Evolutionary conservation across 23 tunicate species (phyloP), one percentile per base, ranked within the genome.

Genomic region (Halocynthia aurantium): DNA sequence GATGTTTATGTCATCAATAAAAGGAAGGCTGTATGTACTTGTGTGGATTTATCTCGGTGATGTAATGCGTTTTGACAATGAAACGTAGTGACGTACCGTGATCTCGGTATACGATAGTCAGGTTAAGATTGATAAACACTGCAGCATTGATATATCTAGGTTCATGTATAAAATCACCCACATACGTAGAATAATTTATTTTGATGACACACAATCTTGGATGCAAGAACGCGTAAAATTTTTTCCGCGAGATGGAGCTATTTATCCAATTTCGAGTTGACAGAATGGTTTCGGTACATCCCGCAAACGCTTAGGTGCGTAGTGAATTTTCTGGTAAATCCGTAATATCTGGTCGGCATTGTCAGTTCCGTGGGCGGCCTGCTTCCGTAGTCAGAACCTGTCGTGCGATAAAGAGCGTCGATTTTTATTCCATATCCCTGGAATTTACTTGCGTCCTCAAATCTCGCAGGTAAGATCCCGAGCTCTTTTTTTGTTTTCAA

Each of bases 281-380:
- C 83, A 7, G 83, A 80, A 68, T 80, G 83, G 44, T 80, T 69
- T 55, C 83, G 53, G 76, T 80, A 80, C 83, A 80, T 80, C 53
- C 83, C 83, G 50, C 83, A 80, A 70, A 50, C 74, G 19, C 76
- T 70, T 60, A 80, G 64, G 10, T 80, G 76, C 20, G 74, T 80
- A 0, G 83, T 80, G 51, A 80, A 80, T 80, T 80, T 80, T 69
- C 75, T 51, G 54, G 76, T 80, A 52, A 80, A 69, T 7, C 83
- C 83, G 51, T 50, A 69, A 51, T 68, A 80, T 69, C 54, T 70
- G n/a, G 22, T 68, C 6, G 83, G 83, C 52, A 70, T 50, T 5
- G 83, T 80, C 50, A 68, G 76, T 10, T 68, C 64, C 64, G 55
- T 80, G 12, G 83, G 83, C 51, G 76, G 76, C 9, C 83, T 63